Base-by-base conservation (phyloP, 2,797 vertebrate species). In the Anguilla obscura region DNA sequence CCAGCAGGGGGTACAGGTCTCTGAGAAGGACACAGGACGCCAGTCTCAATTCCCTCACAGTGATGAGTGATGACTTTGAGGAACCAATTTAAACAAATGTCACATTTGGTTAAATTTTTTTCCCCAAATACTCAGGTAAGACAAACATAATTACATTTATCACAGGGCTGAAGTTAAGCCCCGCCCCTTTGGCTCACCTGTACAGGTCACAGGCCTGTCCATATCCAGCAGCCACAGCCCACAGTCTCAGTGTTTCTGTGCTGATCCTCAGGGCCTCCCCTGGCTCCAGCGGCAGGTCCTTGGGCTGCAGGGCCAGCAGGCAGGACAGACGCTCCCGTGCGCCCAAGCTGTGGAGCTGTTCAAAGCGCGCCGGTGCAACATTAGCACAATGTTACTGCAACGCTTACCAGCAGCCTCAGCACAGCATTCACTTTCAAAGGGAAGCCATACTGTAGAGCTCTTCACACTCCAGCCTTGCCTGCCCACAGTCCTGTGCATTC, bases 141-240 rank as follows among this genome's bases (percentile, higher is more conserved):
- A 58, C 3, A 18, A 58, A 58, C 24, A 69, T 69, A 8, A 69
- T 27, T 8, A 27, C 1, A 69, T 27, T 10, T 7, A 27, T 27
- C 9, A 27, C 9, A 27, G 4, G 6, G 5, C n/a, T 27, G 24
- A 69, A 69, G 30, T 24, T 10, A 71, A n/a, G 66, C 24, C 24
- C 74, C 16, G 10, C 86, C 1, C 33, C 33, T 21, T 74, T 36
- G 8, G 89, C 93, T 92, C 80, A 99, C 99, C 95, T 96, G 94
- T 98, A 99, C 56, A 99, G 93, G 87, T 96, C 94, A 88, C 97
- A 96, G 21, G 97, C 97, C 90, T 99, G 99, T 58, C 98, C 97
- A 0, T 98, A 99, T 84, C 93, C 94, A 0, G 97, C 97, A 0
- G 97, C 96, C 88, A 98, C 96, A 2, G 97, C 96, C 97, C 97